These are phyloP conservation scores for Pecten maximus DNA, from an alignment of 2,888 invertebrate genomes.

Conservation along the genomic window DNA sequence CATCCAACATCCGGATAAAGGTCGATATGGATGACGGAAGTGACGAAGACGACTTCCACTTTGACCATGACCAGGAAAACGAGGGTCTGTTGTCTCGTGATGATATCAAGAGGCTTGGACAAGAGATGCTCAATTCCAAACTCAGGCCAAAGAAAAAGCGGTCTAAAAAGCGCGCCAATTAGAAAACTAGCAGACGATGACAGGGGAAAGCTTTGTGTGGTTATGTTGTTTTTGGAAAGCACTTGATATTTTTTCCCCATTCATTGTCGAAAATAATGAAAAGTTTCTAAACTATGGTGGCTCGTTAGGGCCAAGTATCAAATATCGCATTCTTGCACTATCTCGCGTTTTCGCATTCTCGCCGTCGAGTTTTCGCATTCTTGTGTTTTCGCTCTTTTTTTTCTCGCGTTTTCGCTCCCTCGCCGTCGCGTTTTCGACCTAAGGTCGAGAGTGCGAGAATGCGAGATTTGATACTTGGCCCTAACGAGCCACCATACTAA, in stretches of 20 bases:
- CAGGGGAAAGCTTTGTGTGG: not conserved
- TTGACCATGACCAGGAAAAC: conserved; percentile 73
- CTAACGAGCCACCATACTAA: too few relatives aligned
- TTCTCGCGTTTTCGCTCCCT: too few relatives aligned
- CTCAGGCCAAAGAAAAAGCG: conserved; percentile 72
- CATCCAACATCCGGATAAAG: conserved; percentile 69
- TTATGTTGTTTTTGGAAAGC: not conserved
- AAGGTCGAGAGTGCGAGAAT: too few relatives aligned
- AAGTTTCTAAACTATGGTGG: too few relatives aligned
- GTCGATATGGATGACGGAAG: conserved; percentile 64
- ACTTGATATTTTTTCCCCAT: not conserved
- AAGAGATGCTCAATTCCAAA: conserved; percentile 70
- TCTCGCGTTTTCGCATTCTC: too few relatives aligned
- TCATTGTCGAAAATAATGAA: not conserved
- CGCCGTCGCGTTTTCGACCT: too few relatives aligned
- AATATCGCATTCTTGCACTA: too few relatives aligned
- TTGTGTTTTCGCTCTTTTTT: too few relatives aligned
- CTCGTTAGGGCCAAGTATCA: too few relatives aligned
- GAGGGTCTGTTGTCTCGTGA: conserved; percentile 71
- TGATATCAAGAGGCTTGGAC: conserved; percentile 71
- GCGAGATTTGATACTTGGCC: too few relatives aligned
- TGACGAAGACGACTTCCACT: conserved; percentile 69
- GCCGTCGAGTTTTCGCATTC: too few relatives aligned
- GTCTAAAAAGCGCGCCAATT: conserved; percentile 57
- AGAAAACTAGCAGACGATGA: not conserved